Conservation (phyloP, 2,888 invertebrate species). For the Meganola albula region DNA sequence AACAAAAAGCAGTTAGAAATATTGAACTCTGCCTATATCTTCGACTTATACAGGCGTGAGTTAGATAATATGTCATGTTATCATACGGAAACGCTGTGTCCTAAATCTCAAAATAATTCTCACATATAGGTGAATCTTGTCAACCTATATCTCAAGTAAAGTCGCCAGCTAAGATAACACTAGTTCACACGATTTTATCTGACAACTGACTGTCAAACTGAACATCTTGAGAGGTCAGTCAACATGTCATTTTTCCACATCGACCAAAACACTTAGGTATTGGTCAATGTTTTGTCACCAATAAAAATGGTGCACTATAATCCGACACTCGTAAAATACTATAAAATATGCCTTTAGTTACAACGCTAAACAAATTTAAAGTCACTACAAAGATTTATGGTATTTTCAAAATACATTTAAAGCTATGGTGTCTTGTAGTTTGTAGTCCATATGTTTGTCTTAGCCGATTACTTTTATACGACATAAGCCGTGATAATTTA, state of each 20-base stretch:
- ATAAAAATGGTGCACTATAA: too few species aligned
- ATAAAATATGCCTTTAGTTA: neutral
- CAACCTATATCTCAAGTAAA: conserved; percentile 27
- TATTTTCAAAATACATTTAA: conserved; percentile 22
- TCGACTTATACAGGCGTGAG: too few species aligned
- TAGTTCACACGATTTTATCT: conserved; percentile 57
- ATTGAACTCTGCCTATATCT: too few species aligned
- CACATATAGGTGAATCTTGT: conserved; percentile 18
- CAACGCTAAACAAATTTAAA: conserved; percentile 19
- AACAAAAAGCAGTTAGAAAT: too few species aligned
- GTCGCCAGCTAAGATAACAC: conserved; percentile 40
- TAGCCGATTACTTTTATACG: conserved; percentile 22
- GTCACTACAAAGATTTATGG: conserved; percentile 25
- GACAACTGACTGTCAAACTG: conserved; percentile 45
- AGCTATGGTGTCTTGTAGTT: conserved; percentile 15
- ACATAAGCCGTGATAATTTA: conserved; percentile 25
- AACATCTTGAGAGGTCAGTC: conserved; percentile 38
- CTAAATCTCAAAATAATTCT: conserved; percentile 7
- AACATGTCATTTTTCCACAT: conserved; percentile 29
- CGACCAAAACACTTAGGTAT: neutral
- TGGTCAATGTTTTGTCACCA: too few species aligned
- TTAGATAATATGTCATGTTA: too few species aligned
- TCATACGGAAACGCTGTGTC: too few species aligned
- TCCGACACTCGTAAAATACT: neutral
- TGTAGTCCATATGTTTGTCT: conserved; percentile 32